A percentile compares a stretch with the other conserved stretches of the same genome.
phyloP scores from a whole-genome alignment of 2,797 vertebrate genomes.

The Tangara arthus region DNA sequence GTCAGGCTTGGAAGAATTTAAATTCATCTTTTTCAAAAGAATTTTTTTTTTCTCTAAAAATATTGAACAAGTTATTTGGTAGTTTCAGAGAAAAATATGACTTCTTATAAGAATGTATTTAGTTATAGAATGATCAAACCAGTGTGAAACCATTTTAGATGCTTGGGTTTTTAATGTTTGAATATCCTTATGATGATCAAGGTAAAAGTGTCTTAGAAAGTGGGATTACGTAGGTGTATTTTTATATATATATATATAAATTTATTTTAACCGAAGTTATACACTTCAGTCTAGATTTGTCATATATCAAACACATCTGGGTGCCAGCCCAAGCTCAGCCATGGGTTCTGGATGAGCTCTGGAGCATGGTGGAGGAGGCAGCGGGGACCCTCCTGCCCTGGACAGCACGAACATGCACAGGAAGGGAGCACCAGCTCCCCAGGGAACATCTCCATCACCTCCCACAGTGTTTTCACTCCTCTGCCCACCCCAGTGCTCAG shows the following conservation, averaged over 20 bases:
- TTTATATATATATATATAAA: too few relatives aligned
- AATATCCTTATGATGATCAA: background rate
- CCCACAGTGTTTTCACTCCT: background rate
- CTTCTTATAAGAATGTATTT: background rate
- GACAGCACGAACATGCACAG: accelerated
- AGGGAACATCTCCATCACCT: too few relatives aligned
- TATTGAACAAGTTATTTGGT: background rate
- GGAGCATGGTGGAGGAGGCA: accelerated
- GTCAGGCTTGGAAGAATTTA: conserved; percentile 7
- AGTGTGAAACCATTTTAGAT: background rate
- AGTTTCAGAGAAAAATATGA: background rate
- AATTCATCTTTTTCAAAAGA: background rate
- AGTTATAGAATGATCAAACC: background rate
- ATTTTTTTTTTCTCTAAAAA: background rate
- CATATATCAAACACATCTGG: background rate
- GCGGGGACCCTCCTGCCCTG: background rate
- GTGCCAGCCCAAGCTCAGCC: background rate
- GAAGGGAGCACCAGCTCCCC: background rate
- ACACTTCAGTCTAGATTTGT: background rate
- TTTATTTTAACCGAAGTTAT: background rate
- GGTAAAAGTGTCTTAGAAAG: background rate
- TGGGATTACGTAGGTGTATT: background rate
- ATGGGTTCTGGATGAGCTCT: accelerated
- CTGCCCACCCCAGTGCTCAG: background rate
- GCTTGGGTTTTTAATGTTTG: background rate